Conservation (phyloP, 2,113 vertebrate genomes). For the Theristicus caerulescens region DNA sequence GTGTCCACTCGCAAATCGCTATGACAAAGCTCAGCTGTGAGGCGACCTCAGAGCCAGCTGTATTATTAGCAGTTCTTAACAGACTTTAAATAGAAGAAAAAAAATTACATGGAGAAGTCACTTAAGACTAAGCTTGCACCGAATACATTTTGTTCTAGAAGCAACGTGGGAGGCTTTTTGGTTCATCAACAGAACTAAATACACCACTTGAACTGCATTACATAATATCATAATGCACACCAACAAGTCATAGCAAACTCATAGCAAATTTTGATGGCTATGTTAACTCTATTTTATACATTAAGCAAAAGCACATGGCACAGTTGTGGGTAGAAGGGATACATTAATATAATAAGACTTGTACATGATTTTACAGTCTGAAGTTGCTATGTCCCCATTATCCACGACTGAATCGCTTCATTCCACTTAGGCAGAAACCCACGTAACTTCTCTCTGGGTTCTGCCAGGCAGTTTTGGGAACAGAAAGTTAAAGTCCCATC, state of each 20-base stretch:
- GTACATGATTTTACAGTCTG: not conserved
- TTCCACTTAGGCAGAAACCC: not conserved
- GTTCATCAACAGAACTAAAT: not conserved
- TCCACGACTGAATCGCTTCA: not conserved
- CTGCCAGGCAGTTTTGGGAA: not conserved
- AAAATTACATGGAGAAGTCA: not conserved
- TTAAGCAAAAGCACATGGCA: not conserved
- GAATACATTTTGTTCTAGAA: not conserved
- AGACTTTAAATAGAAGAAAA: not conserved
- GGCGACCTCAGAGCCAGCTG: not conserved
- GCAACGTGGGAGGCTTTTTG: not conserved
- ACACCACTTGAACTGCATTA: not conserved
- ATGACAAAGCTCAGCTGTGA: not conserved
- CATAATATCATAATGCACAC: accelerated
- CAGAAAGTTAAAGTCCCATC: not conserved
- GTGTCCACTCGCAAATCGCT: not conserved
- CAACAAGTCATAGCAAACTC: not conserved
- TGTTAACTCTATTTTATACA: not conserved
- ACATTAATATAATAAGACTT: not conserved
- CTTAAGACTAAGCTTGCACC: not conserved
- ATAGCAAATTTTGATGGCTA: not conserved
- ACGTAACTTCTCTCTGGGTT: not conserved
- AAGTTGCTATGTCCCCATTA: not conserved
- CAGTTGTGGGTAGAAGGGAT: not conserved
- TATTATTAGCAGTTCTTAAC: not conserved